phyloP scores from a whole-genome alignment of 2,797 vertebrate genomes.

The Siniperca undulata region DNA sequence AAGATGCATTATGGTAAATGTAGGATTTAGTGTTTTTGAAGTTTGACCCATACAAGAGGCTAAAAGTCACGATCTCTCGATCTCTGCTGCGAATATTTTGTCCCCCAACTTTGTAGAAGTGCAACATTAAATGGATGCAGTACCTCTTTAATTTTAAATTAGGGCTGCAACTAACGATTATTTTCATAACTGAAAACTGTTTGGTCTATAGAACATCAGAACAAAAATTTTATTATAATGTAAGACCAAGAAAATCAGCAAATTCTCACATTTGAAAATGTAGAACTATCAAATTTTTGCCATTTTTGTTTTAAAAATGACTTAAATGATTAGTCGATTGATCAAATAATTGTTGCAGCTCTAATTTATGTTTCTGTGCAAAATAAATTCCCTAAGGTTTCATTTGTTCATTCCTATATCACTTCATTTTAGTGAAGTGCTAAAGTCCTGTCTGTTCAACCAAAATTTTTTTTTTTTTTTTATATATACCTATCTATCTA shows the following conservation, averaged over 20 bases:
- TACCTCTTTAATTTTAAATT: not conserved
- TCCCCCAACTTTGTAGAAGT: not conserved
- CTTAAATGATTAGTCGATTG: not conserved
- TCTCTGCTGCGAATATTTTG: not conserved
- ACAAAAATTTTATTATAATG: not conserved
- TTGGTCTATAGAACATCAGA: not conserved
- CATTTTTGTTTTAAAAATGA: not conserved
- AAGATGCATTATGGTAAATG: slow-evolving; percentile 12
- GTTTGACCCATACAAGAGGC: not conserved
- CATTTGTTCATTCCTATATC: not conserved
- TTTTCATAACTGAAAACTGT: not conserved
- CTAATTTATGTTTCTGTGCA: not conserved
- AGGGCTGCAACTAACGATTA: not conserved
- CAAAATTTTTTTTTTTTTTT: no score
- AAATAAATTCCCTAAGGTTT: not conserved
- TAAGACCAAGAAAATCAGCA: not conserved
- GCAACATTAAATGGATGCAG: not conserved
- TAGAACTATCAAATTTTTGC: not conserved
- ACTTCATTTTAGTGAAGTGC: not conserved
- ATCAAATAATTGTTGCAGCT: not conserved
- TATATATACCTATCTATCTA: no score
- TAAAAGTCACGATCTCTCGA: not conserved
- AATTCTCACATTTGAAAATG: not conserved
- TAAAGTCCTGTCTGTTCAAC: not conserved
- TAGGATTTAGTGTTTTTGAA: not conserved